Base-by-base conservation (phyloP, 2,888 invertebrate genomes). In the Thumatha senex region DNA sequence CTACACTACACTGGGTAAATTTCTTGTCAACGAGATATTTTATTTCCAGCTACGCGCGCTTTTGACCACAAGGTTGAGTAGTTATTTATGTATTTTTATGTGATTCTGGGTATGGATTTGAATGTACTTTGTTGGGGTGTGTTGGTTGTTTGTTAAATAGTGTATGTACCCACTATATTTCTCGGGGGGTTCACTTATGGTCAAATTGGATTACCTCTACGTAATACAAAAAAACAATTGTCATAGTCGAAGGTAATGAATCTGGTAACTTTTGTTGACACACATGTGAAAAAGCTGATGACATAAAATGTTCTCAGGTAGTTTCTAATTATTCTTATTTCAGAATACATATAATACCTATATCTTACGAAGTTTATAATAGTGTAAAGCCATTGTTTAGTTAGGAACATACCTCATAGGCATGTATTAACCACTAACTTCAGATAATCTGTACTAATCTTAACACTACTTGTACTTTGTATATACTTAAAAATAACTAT, bases 381-480 rank as follows among this genome's bases (percentile, higher is more conserved):
- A 14, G 24, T 31, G 13, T n/a, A 14, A n/a, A 10, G 7, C 10
- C 11, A 15, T 12, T 12, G 24, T 7, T 7, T 8, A 14, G 40
- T 35, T 18, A 41, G n/a, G 29, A 10, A 31, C 4, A 29, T 36
- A 54, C 46, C 49, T 40, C 18, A 24, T 24, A 14, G 12, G 59
- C 46, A 47, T 36, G 14, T 51, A 53, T 33, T 67, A 63, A 67
- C 49, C n/a, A 50, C 31, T 57, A 48, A 63, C 44, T 30, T 44
- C 2, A 55, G 58, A 49, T 61, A 56, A 46, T 48, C 24, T 31
- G 35, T 46, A 65, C 62, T 64, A 58, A 68, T 46, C 36, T 9
- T 60, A 56, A 60, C 38, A 4, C 3, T 24, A 24, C 2, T 5
- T 4, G 3, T 24, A 24, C 5, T 24, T 24, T 24, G 18, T 24